Base-by-base conservation (phyloP, 2,797 vertebrate species). In the Dryobates pubescens region DNA sequence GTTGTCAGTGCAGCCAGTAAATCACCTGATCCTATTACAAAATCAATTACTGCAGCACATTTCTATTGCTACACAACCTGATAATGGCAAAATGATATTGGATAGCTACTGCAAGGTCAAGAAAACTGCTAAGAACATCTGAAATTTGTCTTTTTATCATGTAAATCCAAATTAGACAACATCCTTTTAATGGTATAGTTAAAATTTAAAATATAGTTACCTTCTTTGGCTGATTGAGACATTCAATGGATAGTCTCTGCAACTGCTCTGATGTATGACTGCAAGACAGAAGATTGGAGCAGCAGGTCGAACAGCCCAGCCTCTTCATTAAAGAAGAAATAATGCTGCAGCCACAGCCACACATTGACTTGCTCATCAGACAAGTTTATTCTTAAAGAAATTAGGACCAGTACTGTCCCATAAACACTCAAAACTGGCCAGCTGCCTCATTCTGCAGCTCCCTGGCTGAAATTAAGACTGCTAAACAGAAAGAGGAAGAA, bases 291-390 rank as follows among this genome's bases (percentile, higher is more conserved):
- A 99, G 98, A 97, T 99, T 98, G 94, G 98, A 99, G 98, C 99
- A 99, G 98, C 99, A 99, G 93, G 98, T 98, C 81, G 98, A 98
- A 98, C 99, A 98, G 97, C 99, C 98, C 98, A 99, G 98, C 98
- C 98, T 99, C 99, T 99, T 99, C 99, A 99, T 99, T 98, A 99
- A 98, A 96, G 98, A 99, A 96, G 98, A 99, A 98, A 99, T 98
- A 98, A 99, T 96, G 98, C 98, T 99, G 98, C 99, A 99, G 97
- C 98, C 98, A 98, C 99, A 99, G 98, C 99, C 99, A 97, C 99
- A 99, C 99, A 99, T 99, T 97, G 98, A 99, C 98, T 98, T 98
- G 98, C 97, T 99, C 98, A 98, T 99, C 96, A 97, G 98, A 97
- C 4, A 89, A 97, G 93, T 96, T 96, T 97, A 94, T 96, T 97